These are phyloP conservation scores for Gisinianus flammeolus DNA, from an alignment of 2,888 invertebrate species.

Conservation along the genomic window DNA sequence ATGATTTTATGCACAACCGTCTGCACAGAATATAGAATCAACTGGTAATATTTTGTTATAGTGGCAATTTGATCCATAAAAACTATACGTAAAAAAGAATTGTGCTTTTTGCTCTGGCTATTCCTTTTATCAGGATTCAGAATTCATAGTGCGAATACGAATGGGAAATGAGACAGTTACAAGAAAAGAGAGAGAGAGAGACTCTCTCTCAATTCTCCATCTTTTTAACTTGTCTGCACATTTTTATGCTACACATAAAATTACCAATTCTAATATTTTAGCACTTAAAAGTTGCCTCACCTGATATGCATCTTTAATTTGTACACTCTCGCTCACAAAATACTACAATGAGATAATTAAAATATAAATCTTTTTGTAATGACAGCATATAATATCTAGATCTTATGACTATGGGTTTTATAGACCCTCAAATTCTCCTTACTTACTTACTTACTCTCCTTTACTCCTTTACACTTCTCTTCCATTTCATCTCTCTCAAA, in stretches of 20 bases:
- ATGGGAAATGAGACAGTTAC: no score
- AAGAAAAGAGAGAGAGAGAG: neutral
- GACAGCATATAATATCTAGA: constrained; percentile 29
- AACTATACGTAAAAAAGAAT: neutral
- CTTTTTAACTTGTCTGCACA: neutral
- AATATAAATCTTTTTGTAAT: constrained; percentile 38
- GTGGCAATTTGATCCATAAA: no score
- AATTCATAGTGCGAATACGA: no score
- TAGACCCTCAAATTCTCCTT: no score
- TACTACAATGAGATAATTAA: constrained; percentile 37
- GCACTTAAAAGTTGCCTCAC: constrained; percentile 40
- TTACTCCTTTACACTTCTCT: no score
- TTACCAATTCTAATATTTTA: constrained; percentile 40
- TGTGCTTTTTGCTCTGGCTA: neutral
- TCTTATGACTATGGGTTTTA: constrained; percentile 7
- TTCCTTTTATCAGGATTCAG: neutral
- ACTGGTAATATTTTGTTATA: neutral
- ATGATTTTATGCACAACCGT: neutral
- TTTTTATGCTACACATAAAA: constrained; percentile 15
- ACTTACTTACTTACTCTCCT: no score
- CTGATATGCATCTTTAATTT: constrained; percentile 42
- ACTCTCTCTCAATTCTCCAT: neutral
- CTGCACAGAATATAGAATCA: neutral
- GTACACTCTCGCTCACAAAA: constrained; percentile 10
- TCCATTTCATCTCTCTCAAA: neutral